Conservation (phyloP, 2,888 invertebrate species). For the Caenorhabditis parvicauda region DNA sequence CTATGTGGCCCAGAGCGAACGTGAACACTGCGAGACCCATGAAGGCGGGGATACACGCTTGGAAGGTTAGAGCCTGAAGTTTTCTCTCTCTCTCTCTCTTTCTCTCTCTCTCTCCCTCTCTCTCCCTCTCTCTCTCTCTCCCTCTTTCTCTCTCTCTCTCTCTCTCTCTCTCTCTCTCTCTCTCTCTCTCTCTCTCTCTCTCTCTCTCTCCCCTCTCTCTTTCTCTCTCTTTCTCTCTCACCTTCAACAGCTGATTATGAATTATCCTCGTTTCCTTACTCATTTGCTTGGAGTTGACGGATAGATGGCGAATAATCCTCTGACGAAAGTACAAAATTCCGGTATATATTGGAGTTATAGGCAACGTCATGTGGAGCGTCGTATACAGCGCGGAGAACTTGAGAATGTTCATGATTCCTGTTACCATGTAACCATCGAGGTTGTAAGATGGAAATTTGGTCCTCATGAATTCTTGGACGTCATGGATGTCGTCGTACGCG, state of each 20-base stretch:
- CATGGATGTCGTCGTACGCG: conserved; percentile 16
- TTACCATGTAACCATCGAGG: too few species aligned
- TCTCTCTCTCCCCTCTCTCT: conserved; percentile 2
- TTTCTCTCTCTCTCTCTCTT: not conserved
- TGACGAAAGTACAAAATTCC: conserved; percentile 15
- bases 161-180: not conserved
- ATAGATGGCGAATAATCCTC: conserved; percentile 16
- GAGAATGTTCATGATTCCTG: too few species aligned
- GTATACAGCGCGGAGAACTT: conserved; percentile 22
- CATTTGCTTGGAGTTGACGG: conserved; percentile 14
- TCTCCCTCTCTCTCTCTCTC: conserved; percentile 2
- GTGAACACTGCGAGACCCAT: conserved; percentile 11
- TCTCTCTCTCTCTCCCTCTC: conserved; percentile 2
- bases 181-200: conserved; percentile 1
- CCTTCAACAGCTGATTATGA: conserved; percentile 24
- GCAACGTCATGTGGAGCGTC: conserved; percentile 28
- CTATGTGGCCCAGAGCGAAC: conserved; percentile 13
- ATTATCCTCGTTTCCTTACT: conserved; percentile 11
- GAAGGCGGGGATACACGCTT: conserved; percentile 18
- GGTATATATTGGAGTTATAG: conserved; percentile 21
- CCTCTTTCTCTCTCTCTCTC: not conserved
- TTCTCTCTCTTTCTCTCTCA: not conserved
- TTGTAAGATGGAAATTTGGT: too few species aligned
- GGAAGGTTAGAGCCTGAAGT: conserved; percentile 20
- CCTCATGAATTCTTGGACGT: conserved; percentile 6